Base-by-base conservation (phyloP, 2,797 vertebrate genomes). In the Sebastes hopkinsi region DNA sequence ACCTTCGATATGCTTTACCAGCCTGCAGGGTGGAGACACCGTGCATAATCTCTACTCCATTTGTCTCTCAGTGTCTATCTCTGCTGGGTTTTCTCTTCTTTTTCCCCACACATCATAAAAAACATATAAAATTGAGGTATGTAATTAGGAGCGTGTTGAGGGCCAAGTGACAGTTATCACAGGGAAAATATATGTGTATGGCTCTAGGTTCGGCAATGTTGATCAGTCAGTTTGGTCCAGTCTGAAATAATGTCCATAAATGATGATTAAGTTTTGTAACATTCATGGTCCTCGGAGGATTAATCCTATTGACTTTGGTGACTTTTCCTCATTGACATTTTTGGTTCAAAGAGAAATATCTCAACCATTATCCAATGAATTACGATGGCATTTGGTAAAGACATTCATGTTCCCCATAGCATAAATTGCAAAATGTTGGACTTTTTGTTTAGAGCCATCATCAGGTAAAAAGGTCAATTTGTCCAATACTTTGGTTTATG, bases 21-120 rank as follows among this genome's bases (percentile, higher is more conserved):
- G 73, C 87, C 90, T 85, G 86, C 83, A 81, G 86, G 72, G 81
- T 72, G 81, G 81, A 75, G 80, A 79, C 84, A 74, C 81, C 65
- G 56, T 76, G 80, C 76, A 88, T 79, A 85, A 88, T 89, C 59
- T 84, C 79, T 77, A 64, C 79, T 84, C 80, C 68, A 77, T 85
- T 71, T 74, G 72, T 80, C 72, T 85, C 32, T 75, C 46, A 38
- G 58, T 50, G 2, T 75, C 70, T 81, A 8, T 76, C 75, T 85
- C 54, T 42, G 23, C 3, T n/a, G 34, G 66, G 83, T 20, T 76
- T 58, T 67, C 0, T 67, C n/a, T 29, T 62, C 18, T 23, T 18
- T 55, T 72, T 25, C 52, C 25, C 16, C 32, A 7, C 20, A 76
- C 50, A 62, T 50, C 69, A 81, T 29, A 12, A n/a, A 71, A 84